Evolutionary conservation across 23 tunicate species (phyloP), one percentile per base, ranked within the genome.

Genomic region (Ciona savignyi): DNA sequence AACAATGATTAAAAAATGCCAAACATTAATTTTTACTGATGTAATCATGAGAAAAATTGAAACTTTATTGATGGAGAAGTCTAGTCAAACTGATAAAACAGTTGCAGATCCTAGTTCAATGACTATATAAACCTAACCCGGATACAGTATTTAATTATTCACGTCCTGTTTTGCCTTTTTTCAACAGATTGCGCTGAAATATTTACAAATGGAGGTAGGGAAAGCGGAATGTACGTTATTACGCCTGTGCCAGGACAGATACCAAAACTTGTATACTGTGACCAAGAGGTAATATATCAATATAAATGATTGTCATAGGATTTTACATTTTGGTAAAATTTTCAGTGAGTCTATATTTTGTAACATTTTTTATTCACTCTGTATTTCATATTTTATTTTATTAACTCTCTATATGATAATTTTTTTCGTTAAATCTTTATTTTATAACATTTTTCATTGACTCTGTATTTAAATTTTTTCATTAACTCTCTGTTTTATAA

Each of bases 141-240:
- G 9, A 42, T 42, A 42, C 11, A 42, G 56, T 42, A 42, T 15
- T 42, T 42, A 15, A 42, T 42, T n/a, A n/a, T n/a, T n/a, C n/a
- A n/a, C n/a, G n/a, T n/a, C n/a, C n/a, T n/a, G 56, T 9, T 9
- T 42, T 9, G 15, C 56, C 15, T 23, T 4, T 69, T 27, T 60
- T 31, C 34, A 6, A 22, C 34, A 81, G 86, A 81, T 66, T 81
- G 86, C 34, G 71, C 79, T 2, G 86, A 81, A 2, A 67, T 81
- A 27, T 66, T 35, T 71, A 23, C 34, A 9, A 25, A 34, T 25
- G 86, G 86, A 23, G 86, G 86, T 15, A 65, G 67, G 31, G 34
- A 28, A 23, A 81, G 79, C 51, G 86, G 86, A 0, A 61, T 74
- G 0, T 81, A 81, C 49, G 66, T 81, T 35, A 73, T 81, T 23